phyloP scores from a whole-genome alignment of 2,113 vertebrate species.

The Cynopterus brachyotis region DNA sequence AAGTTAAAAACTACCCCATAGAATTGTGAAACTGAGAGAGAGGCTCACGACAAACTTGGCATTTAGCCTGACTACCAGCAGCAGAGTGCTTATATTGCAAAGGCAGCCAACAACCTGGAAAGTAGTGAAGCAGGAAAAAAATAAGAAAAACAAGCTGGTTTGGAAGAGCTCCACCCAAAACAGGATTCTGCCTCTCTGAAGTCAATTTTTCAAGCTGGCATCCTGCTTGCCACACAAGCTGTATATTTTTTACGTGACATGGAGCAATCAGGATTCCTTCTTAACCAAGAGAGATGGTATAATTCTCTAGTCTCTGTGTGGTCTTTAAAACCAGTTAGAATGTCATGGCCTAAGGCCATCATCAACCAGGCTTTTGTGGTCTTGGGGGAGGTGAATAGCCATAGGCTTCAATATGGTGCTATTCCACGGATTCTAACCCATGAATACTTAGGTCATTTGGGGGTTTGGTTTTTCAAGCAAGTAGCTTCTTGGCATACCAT shows the following conservation, averaged over 20 bases:
- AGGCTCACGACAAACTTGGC: background rate
- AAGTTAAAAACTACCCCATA: background rate
- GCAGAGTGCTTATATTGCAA: background rate
- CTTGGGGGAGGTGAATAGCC: background rate
- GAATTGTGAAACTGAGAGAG: background rate
- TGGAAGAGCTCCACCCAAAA: conserved; percentile 61
- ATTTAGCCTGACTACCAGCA: background rate
- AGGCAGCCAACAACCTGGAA: background rate
- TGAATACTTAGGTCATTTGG: background rate
- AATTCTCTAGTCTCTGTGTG: background rate
- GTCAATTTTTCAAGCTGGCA: conserved; percentile 12
- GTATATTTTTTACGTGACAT: background rate
- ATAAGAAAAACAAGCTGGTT: conserved; percentile 62
- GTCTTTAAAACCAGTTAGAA: background rate
- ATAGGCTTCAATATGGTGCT: background rate
- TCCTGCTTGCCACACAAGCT: conserved; percentile 1
- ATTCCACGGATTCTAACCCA: background rate
- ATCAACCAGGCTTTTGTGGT: background rate
- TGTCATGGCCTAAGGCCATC: background rate
- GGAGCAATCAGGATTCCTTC: background rate
- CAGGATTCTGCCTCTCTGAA: conserved; percentile 54
- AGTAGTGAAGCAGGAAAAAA: conserved; percentile 36
- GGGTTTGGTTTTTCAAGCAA: conserved; percentile 19
- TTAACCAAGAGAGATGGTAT: background rate
- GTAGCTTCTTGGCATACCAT: background rate